A percentile compares a stretch with the other conserved stretches of the same genome.
These are phyloP conservation scores for Otis tarda DNA, from an alignment of 2,113 vertebrate species.

Conservation along the genomic window DNA sequence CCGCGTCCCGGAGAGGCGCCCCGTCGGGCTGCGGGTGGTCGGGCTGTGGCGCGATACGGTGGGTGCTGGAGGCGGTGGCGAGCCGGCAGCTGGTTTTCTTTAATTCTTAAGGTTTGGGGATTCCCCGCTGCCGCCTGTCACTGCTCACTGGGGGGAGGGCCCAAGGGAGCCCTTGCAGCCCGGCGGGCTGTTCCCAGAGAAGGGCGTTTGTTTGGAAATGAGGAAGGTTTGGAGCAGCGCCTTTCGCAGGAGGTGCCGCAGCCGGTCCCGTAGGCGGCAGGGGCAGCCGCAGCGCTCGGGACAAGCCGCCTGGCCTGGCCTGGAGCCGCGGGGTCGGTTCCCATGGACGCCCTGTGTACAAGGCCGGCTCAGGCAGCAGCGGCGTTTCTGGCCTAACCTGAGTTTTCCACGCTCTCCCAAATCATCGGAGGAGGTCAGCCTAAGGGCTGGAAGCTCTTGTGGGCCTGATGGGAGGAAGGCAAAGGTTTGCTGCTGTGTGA, in stretches of 20 bases:
- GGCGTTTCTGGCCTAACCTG: not conserved
- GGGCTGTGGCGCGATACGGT: not conserved
- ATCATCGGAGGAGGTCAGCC: fast-evolving
- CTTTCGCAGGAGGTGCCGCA: not conserved
- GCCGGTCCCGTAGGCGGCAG: fast-evolving
- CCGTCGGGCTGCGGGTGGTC: not conserved
- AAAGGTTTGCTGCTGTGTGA: not conserved
- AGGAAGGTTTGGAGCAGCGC: not conserved
- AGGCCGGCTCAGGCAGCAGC: not conserved
- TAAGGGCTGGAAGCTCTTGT: not conserved
- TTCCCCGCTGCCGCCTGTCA: not conserved
- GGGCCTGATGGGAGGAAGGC: not conserved
- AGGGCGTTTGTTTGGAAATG: not conserved
- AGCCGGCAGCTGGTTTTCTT: too few relatives aligned
- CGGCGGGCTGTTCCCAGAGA: not conserved
- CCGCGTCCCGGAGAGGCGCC: too few relatives aligned
- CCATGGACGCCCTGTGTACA: fast-evolving
- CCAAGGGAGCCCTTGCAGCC: not conserved
- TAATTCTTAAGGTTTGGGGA: too few relatives aligned
- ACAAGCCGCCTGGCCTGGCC: fast-evolving
- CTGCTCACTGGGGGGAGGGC: not conserved
- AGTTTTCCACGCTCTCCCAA: fast-evolving
- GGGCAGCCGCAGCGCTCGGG: not conserved
- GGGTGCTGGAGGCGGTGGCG: not conserved
- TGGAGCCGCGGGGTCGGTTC: fast-evolving